Conservation (phyloP, 2,888 invertebrate species). For the Lamellibrachia columna region DNA sequence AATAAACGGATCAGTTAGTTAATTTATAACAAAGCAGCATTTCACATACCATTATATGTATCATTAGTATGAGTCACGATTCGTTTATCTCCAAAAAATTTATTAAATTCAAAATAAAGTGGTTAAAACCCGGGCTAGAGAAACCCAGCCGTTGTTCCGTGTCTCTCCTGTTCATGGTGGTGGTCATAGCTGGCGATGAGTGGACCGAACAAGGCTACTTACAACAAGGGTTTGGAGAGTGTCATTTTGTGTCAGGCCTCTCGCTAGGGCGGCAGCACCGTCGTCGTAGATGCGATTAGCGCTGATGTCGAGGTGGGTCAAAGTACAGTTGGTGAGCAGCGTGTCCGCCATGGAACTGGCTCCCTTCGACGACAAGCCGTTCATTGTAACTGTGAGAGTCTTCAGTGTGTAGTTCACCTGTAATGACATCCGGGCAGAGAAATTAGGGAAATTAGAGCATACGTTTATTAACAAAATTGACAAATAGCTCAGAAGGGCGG, state of each 20-base stretch:
- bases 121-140: too few relatives aligned
- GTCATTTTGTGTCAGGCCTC: slow-evolving; percentile 53
- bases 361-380: slow-evolving; percentile 58
- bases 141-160: too few relatives aligned
- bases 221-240: slow-evolving; percentile 58
- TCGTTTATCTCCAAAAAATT: too few relatives aligned
- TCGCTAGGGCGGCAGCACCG: slow-evolving; percentile 54
- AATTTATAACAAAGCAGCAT: too few relatives aligned
- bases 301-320: slow-evolving; percentile 55
- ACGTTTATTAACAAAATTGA: too few relatives aligned
- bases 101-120: too few relatives aligned
- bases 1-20: too few relatives aligned
- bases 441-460: background rate
- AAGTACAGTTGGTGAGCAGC: slow-evolving; percentile 49
- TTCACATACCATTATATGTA: too few relatives aligned
- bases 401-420: slow-evolving; percentile 55
- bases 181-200: too few relatives aligned
- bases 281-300: slow-evolving; percentile 63
- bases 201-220: slow-evolving; percentile 7
- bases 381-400: slow-evolving; percentile 56
- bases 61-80: too few relatives aligned
- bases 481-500: too few relatives aligned
- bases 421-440: background rate
- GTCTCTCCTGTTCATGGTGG: too few relatives aligned
- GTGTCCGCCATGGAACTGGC: slow-evolving; percentile 51